Evolutionary conservation across 2,888 invertebrate species (phyloP).

Genomic region (Melikaiella ostensackeni): DNA sequence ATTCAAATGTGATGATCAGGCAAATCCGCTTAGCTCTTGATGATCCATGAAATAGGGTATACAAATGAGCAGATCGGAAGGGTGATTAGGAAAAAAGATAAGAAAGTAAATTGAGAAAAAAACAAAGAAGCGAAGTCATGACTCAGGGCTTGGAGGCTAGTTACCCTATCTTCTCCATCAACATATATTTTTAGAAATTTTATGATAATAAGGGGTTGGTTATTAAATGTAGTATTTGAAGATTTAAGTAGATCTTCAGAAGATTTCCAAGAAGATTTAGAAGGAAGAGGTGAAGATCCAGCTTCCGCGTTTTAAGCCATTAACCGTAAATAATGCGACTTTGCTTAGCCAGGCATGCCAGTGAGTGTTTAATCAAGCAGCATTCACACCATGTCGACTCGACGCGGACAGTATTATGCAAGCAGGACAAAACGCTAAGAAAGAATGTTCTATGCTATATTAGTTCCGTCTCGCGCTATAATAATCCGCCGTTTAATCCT

Average conservation of each 20-base stretch:
- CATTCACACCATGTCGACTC: conserved; percentile 9
- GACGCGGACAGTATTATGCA: background rate
- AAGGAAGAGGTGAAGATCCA: conserved; percentile 48
- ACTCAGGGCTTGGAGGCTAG: no score
- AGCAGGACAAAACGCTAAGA: background rate
- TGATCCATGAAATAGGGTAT: conserved; percentile 5
- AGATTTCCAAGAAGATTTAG: conserved; percentile 39
- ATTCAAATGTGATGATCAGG: conserved; percentile 44
- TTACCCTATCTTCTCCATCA: no score
- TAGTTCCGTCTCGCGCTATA: conserved; percentile 4
- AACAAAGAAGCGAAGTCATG: background rate
- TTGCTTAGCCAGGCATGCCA: conserved; percentile 61
- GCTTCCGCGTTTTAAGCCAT: conserved; percentile 72
- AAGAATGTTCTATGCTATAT: background rate
- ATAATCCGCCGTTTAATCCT: conserved; percentile 3
- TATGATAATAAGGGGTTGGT: background rate
- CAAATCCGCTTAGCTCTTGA: conserved; percentile 21
- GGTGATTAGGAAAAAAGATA: background rate
- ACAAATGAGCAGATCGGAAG: conserved; percentile 26
- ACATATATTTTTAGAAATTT: no score
- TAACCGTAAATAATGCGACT: conserved; percentile 72
- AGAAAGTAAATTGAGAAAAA: conserved; percentile 14
- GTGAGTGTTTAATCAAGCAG: conserved; percentile 28
- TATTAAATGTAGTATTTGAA: background rate
- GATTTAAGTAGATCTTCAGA: conserved; percentile 29